A percentile compares a stretch with the other conserved stretches of the same genome.
Conservation (phyloP, 2,797 vertebrate species). For the Sarcophilus harrisii region DNA sequence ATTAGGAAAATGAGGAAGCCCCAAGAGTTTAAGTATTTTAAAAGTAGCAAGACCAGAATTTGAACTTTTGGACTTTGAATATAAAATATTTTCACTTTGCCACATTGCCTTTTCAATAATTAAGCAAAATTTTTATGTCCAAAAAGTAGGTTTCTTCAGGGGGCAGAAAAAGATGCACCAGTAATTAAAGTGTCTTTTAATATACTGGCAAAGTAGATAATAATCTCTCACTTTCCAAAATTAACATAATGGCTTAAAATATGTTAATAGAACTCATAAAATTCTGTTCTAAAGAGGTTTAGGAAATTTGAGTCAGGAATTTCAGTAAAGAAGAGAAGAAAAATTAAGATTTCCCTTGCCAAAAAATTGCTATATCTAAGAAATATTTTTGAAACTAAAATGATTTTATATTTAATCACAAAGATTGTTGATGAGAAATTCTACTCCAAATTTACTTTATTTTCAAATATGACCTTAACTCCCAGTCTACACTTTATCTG, state of each 20-base stretch:
- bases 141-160: neutral
- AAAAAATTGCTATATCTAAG: neutral
- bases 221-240: neutral
- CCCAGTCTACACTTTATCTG: neutral
- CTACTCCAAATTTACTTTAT: neutral
- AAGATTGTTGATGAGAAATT: neutral
- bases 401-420: neutral
- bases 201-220: no score
- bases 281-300: neutral
- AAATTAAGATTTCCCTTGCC: neutral
- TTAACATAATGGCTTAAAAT: neutral
- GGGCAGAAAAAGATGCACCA: no score
- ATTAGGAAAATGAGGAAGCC: neutral
- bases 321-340: neutral
- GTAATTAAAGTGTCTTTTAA: neutral
- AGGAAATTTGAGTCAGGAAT: neutral
- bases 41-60: neutral
- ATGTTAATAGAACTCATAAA: neutral
- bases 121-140: no score
- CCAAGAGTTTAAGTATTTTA: neutral
- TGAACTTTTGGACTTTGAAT: neutral
- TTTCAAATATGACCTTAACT: fast-evolving
- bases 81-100: neutral
- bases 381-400: neutral
- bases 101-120: neutral